phyloP scores from a whole-genome alignment of 2,888 invertebrate species.

The Scaptomyza flava region DNA sequence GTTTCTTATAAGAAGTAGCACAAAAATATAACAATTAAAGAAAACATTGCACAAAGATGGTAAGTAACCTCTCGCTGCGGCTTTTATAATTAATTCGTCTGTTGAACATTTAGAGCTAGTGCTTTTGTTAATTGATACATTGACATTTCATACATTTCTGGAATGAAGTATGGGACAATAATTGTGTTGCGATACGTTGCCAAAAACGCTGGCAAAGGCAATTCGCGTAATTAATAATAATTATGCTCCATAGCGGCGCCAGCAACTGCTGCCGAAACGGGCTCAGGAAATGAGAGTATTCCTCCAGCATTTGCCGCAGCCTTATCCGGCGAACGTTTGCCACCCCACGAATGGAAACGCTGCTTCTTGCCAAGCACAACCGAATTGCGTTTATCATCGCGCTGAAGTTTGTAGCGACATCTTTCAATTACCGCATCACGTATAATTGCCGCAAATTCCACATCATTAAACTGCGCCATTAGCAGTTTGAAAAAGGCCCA shows the following conservation, averaged over 20 bases:
- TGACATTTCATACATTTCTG: constrained; percentile 69
- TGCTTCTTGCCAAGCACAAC: constrained; percentile 83
- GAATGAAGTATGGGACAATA: constrained; percentile 32
- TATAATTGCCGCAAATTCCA: constrained; percentile 80
- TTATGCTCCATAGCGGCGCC: constrained; percentile 37
- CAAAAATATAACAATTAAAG: constrained; percentile 14
- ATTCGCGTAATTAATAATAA: constrained; percentile 35
- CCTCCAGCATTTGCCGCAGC: constrained; percentile 4
- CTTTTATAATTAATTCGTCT: constrained; percentile 35
- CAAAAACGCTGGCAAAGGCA: constrained; percentile 2
- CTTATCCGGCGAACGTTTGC: constrained; percentile 76
- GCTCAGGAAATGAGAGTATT: constrained; percentile 33
- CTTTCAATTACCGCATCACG: constrained; percentile 81
- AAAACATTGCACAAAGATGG: constrained; percentile 45
- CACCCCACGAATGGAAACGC: constrained; percentile 84
- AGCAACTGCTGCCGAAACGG: constrained; percentile 13
- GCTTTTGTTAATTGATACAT: constrained; percentile 46
- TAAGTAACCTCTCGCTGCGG: constrained; percentile 52
- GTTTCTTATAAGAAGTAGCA: neutral
- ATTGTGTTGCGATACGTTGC: neutral
- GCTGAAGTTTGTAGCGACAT: constrained; percentile 78
- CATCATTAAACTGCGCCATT: constrained; percentile 82
- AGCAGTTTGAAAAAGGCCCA: constrained; percentile 83
- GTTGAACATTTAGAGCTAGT: constrained; percentile 61
- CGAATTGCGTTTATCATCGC: constrained; percentile 82